Conservation (phyloP, 1,140 invertebrate species). For the Eciton burchellii region DNA sequence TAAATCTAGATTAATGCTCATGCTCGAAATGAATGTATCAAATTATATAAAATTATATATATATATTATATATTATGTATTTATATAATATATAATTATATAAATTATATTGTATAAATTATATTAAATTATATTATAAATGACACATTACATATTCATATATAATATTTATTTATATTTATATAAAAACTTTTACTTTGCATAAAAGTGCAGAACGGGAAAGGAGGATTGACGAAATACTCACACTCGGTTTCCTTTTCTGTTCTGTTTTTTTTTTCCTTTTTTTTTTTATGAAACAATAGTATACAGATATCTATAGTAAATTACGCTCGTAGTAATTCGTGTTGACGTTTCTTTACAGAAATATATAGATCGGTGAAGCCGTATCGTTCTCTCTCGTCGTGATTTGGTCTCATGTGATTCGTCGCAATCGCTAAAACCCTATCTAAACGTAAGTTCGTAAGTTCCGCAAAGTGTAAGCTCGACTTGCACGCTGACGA, state of each 20-base stretch:
- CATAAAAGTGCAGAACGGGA: neutral
- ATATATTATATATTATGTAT: too few species aligned
- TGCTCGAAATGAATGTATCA: too few species aligned
- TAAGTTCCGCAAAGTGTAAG: slow-evolving; percentile 31
- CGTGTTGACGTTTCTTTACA: slow-evolving; percentile 75
- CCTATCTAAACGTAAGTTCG: slow-evolving; percentile 48
- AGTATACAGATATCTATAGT: slow-evolving; percentile 78
- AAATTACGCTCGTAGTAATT: slow-evolving; percentile 76
- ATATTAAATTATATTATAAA: too few species aligned
- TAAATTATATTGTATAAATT: too few species aligned
- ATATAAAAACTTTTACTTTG: too few species aligned
- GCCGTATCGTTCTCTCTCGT: slow-evolving; percentile 45
- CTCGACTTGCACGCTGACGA: slow-evolving; percentile 26
- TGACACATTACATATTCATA: too few species aligned
- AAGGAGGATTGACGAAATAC: neutral
- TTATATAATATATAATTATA: too few species aligned
- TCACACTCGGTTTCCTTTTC: slow-evolving; percentile 18
- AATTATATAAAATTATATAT: too few species aligned
- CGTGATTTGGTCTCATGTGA: slow-evolving; percentile 70
- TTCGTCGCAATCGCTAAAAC: slow-evolving; percentile 57
- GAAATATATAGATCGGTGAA: slow-evolving; percentile 74
- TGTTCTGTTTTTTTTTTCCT: slow-evolving; percentile 36
- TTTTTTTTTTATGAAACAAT: slow-evolving; percentile 77
- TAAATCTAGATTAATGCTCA: too few species aligned
- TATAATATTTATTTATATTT: too few species aligned